Base-by-base conservation (phyloP, 2,113 vertebrate species). In the Notarius quadriscutis region DNA sequence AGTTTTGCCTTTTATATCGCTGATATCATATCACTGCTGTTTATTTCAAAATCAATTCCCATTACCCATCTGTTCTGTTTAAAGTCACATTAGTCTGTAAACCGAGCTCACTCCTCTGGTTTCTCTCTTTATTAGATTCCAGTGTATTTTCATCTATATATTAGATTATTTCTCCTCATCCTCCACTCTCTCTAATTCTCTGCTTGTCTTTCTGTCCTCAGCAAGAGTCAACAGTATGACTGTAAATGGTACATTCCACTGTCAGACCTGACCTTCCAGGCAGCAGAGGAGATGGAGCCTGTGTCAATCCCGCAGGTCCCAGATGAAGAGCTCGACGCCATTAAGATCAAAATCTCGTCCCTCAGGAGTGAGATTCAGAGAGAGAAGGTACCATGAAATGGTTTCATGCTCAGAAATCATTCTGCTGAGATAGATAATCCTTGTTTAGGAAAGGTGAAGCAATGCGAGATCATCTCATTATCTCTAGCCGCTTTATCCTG, bases 331-430 rank as follows among this genome's bases (percentile, higher is more conserved):
- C 95, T 99, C 18, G 98, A 99, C 1, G 94, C 96, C 89, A 95
- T 99, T 94, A 99, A 99, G 94, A 96, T 97, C 86, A 99, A 99
- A 95, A 99, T 99, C 93, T 99, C 98, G 30, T 98, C 99, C 91
- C 96, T 99, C 79, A 98, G 98, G 94, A 98, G 95, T 0, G 98
- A 99, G 88, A 96, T 99, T 87, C 98, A 98, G 92, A 95, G 97
- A 85, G 98, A 99, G 91, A 99, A 98, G 97, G 98, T 99, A 93
- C 4, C 2, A 30, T 30, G n/a, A 79, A 27, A 6, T 20, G 30
- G 34, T 55, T 57, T 55, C 25, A 17, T 30, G 5, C 15, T 20
- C 17, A 9, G 8, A 80, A 30, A 55, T 79, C 50, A 53, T 55
- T 50, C 2, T 25, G 7, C 51, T 53, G 75, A 11, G n/a, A 9